Evolutionary conservation across 1,140 invertebrate genomes (phyloP), one percentile per base, ranked within the genome.

Genomic region (Triops cancriformis): DNA sequence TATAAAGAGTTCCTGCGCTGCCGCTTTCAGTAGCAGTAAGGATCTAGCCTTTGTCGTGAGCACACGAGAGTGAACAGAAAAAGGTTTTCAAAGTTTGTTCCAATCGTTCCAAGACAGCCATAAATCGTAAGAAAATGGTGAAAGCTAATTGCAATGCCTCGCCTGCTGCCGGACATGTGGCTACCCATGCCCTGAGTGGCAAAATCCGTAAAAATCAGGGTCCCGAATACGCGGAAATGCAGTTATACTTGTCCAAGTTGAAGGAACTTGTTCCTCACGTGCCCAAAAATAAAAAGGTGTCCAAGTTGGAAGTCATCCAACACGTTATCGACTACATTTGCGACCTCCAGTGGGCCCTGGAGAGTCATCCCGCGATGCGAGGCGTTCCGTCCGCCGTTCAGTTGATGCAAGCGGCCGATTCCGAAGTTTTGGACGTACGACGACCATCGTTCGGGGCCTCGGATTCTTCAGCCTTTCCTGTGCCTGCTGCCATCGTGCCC

Each of bases 291-390:
- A 51, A 72, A n/a, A 79, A 79, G 73, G 78, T 79, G 9, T 94
- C 94, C 26, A 97, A 97, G 83, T 86, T 97, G 84, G 94, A 97
- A 86, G 93, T 98, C 73, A 96, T 98, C 75, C 94, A 97, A 83
- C 90, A 96, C 84, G 96, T 98, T 18, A 98, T 98, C 84, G 95
- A 97, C 83, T 98, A 98, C 85, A 98, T 98, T 81, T 94, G 95
- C 83, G 95, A 98, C 85, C 87, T 98, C 80, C 93, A 97, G 84
- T 90, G 91, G 10, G 94, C 95, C 0, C 85, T 97, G 79, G 95
- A 80, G 92, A 79, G 85, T 77, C 84, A 89, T 27, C 83, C 94
- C 37, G 51, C 72, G 26, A 77, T 72, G 51, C 51, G 51, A 64
- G 51, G 51, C 6, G 51, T 14, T n/a, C 23, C 51, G 10, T 64